Percentiles rank a stretch among this genome's conserved stretches.
Conservation (phyloP, 2,113 vertebrate genomes). For the Pholis gunnellus region DNA sequence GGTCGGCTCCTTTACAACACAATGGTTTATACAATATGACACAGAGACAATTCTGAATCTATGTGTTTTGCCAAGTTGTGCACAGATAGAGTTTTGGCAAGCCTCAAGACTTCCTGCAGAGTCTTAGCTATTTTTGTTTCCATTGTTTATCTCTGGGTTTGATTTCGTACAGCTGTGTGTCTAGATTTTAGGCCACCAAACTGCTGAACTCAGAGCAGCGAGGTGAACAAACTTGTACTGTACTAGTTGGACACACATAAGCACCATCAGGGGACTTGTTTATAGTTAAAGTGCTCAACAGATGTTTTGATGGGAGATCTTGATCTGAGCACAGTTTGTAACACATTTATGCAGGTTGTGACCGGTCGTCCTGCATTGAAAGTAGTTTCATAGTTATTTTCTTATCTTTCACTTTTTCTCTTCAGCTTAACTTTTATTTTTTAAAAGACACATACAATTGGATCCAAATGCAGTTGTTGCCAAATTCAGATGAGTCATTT, state of each 20-base stretch:
- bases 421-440: neutral
- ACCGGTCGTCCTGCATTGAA: slow-evolving; percentile 13
- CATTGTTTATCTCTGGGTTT: slow-evolving; percentile 51
- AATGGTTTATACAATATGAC: neutral
- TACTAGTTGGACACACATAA: slow-evolving; percentile 13
- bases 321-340: slow-evolving; percentile 20
- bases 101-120: neutral
- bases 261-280: slow-evolving; percentile 11
- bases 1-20: neutral
- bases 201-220: neutral
- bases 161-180: slow-evolving; percentile 40
- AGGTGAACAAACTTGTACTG: neutral
- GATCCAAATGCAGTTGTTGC: neutral
- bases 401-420: neutral
- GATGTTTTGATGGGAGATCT: slow-evolving; percentile 18
- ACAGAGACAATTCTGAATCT: neutral
- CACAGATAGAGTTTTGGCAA: slow-evolving; percentile 9
- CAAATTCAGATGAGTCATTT: neutral
- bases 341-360: slow-evolving; percentile 13
- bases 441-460: neutral
- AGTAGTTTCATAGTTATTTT: neutral
- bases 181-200: slow-evolving; percentile 29
- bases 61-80: slow-evolving; percentile 9
- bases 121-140: slow-evolving; percentile 19
- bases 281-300: neutral